Evolutionary conservation across 2,113 vertebrate genomes (phyloP).

Genomic region (Pelvicachromis taeniatus): DNA sequence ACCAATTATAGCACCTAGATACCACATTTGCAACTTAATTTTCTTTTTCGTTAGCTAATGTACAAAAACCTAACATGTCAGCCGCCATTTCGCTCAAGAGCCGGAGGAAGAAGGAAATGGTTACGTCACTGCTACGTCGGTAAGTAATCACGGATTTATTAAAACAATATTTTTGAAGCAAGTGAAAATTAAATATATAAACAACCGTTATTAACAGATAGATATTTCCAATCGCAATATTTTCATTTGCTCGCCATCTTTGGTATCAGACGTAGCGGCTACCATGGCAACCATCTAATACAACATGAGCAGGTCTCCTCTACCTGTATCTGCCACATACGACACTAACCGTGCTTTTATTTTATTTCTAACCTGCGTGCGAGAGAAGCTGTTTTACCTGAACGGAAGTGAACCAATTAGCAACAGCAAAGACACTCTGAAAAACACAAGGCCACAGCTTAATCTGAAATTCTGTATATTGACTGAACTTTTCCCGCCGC

Average conservation of each 20-base stretch:
- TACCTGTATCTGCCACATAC: background rate
- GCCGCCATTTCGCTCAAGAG: background rate
- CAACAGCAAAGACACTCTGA: background rate
- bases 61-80: background rate
- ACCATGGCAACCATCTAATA: background rate
- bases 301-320: background rate
- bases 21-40: rapidly evolving
- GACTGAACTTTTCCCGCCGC: background rate
- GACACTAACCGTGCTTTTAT: background rate
- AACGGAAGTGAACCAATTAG: background rate
- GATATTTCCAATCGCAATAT: background rate
- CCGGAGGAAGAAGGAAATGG: background rate
- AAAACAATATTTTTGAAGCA: background rate
- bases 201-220: background rate
- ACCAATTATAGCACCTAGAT: too few species aligned
- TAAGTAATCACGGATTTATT: background rate
- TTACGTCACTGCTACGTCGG: background rate
- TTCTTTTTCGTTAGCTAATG: background rate
- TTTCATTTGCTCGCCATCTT: background rate
- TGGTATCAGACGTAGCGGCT: background rate
- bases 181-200: background rate
- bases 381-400: background rate
- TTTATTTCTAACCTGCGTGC: background rate
- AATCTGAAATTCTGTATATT: background rate
- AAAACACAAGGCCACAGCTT: background rate